Evolutionary conservation across 2,113 vertebrate species (phyloP), one percentile per base, ranked within the genome.

Genomic region (Plecturocebus donacophilus): DNA sequence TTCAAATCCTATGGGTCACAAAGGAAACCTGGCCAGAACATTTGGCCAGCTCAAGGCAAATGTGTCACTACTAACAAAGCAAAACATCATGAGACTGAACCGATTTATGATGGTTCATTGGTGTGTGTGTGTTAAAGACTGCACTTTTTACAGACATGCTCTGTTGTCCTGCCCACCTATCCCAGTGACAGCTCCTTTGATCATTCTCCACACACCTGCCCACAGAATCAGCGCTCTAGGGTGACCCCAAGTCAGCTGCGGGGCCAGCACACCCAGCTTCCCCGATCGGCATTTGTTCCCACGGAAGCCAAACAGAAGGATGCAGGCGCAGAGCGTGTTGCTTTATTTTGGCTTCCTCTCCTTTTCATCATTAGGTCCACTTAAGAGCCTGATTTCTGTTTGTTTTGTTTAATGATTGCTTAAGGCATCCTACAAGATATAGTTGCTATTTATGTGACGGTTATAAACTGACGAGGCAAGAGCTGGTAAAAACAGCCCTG

Each of bases 21-120:
- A 79, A 90, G 91, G 79, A 89, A 92, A 83, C 73, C 61, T 97
- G 86, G 77, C 94, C 19, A 6, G 82, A 94, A 81, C n/a, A 61
- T 52, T 95, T 90, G 83, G 91, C 93, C n/a, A 11, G 79, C 81
- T 71, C 23, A 27, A 56, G 25, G 83, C 49, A 92, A 61, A 13
- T 68, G 9, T 64, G 93, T 94, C 90, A 88, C 66, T 58, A 54
- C 73, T 32, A 80, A 21, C 32, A 81, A 77, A 84, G 70, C 58
- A 76, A 17, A 76, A 91, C 91, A 68, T 87, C 88, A n/a, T 47
- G 40, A 87, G 17, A 7, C 8, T 21, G 64, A 42, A 40, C 68
- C 12, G 0, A 10, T 94, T 84, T 38, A 40, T 86, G n/a, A 47
- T 70, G 61, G 47, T 30, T 77, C 20, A 2, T 42, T n/a, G 6